These are phyloP conservation scores for Myotis brandtii DNA, from an alignment of 2,113 vertebrate species.

Conservation along the genomic window DNA sequence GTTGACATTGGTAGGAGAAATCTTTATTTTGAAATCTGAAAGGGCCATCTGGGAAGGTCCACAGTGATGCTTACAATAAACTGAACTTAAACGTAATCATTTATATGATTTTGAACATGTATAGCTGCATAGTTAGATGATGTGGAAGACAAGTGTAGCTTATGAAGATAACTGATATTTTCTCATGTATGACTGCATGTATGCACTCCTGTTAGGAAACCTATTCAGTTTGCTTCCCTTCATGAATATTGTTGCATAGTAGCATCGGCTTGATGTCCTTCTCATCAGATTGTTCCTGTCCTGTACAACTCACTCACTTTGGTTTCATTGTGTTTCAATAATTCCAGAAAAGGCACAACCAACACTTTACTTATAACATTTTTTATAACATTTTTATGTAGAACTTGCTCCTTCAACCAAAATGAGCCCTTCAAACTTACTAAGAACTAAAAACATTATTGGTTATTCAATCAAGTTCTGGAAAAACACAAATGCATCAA, in stretches of 20 bases:
- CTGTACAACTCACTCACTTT: background rate
- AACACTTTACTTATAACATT: background rate
- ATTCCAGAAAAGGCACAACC: background rate
- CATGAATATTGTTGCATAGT: background rate
- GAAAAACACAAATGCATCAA: constrained; percentile 39
- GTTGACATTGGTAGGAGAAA: background rate
- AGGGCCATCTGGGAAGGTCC: background rate
- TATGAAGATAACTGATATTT: background rate
- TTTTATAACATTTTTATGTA: constrained; percentile 29
- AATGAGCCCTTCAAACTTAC: background rate
- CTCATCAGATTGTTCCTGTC: background rate
- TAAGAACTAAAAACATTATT: constrained; percentile 23
- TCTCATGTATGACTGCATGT: background rate
- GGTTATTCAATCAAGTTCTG: constrained; percentile 13
- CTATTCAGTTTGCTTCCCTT: background rate
- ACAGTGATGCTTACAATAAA: background rate
- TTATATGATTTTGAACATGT: background rate
- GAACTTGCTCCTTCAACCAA: background rate
- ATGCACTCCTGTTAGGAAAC: background rate
- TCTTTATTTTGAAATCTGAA: constrained; percentile 6
- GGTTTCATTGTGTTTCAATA: background rate
- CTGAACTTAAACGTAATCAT: background rate
- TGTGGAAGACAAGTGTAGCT: background rate
- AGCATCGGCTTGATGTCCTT: background rate
- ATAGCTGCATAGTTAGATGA: background rate